phyloP scores from a whole-genome alignment of 2,113 vertebrate species.

The Raja brachyura region DNA sequence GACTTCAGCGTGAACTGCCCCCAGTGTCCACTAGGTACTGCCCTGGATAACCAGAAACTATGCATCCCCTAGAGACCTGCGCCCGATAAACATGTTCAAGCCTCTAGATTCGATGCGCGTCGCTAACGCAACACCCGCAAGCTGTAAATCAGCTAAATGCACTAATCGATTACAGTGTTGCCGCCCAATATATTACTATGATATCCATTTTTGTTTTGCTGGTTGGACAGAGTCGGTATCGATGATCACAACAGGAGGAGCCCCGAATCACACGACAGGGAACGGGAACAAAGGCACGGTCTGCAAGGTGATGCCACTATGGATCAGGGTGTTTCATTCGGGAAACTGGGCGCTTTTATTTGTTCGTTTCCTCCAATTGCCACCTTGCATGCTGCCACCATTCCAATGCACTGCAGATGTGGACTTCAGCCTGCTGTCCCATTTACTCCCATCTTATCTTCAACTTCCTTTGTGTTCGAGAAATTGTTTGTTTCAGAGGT shows the following conservation, averaged over 20 bases:
- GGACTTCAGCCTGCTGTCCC: neutral
- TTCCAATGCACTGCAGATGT: neutral
- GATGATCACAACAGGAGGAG: neutral
- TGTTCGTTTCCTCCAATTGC: neutral
- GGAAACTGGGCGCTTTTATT: neutral
- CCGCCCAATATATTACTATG: neutral
- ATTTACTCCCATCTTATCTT: neutral
- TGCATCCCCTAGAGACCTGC: neutral
- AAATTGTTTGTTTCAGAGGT: neutral
- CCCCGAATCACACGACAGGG: neutral
- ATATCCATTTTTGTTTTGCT: neutral
- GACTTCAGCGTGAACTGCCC: neutral
- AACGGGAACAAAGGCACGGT: too few relatives aligned
- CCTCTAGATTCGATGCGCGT: neutral
- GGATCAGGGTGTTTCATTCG: neutral
- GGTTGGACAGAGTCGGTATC: neutral
- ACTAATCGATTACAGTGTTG: neutral
- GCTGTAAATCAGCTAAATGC: neutral
- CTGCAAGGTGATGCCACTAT: neutral
- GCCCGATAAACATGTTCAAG: neutral
- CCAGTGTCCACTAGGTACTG: neutral
- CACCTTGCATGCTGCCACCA: neutral
- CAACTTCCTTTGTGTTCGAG: neutral
- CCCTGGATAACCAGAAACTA: neutral
- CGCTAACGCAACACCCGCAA: neutral